These are phyloP conservation scores for Emydocephalus ijimae DNA, from an alignment of 2,113 vertebrate genomes.

Conservation along the genomic window DNA sequence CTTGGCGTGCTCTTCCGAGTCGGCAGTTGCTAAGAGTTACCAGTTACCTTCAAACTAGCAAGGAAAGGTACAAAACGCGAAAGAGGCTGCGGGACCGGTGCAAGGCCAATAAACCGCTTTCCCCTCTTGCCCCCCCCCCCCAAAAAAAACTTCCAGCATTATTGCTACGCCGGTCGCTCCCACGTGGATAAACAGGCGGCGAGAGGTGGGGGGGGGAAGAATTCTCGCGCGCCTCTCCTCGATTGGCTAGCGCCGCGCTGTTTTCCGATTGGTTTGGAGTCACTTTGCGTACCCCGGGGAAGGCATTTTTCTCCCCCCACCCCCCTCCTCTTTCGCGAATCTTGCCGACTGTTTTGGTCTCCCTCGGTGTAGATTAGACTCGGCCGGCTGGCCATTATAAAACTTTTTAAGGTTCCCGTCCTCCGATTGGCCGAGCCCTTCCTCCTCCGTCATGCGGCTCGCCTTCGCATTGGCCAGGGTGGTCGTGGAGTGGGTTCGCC, in stretches of 20 bases:
- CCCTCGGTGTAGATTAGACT: background rate
- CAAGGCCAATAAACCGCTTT: background rate
- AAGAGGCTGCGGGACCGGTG: background rate
- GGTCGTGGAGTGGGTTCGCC: background rate
- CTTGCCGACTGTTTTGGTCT: background rate
- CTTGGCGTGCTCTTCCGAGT: background rate
- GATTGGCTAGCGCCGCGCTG: background rate
- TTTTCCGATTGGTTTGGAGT: background rate
- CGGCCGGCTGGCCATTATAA: background rate
- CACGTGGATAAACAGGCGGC: background rate
- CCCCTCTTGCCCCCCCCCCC: too few species aligned
- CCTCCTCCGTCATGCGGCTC: background rate
- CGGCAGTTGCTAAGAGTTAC: background rate
- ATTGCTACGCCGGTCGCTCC: background rate
- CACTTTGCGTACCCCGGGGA: too few species aligned
- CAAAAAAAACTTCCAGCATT: background rate
- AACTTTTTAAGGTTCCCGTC: too few species aligned
- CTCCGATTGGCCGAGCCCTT: background rate
- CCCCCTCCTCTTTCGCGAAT: background rate
- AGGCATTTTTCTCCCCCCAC: background rate
- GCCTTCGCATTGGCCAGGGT: background rate
- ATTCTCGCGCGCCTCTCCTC: background rate
- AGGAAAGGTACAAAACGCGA: background rate
- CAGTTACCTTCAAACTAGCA: background rate
- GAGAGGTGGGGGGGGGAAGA: accelerated